Evolutionary conservation across 1,140 invertebrate genomes (phyloP), one percentile per base, ranked within the genome.

Genomic region (Drosophila mayri): DNA sequence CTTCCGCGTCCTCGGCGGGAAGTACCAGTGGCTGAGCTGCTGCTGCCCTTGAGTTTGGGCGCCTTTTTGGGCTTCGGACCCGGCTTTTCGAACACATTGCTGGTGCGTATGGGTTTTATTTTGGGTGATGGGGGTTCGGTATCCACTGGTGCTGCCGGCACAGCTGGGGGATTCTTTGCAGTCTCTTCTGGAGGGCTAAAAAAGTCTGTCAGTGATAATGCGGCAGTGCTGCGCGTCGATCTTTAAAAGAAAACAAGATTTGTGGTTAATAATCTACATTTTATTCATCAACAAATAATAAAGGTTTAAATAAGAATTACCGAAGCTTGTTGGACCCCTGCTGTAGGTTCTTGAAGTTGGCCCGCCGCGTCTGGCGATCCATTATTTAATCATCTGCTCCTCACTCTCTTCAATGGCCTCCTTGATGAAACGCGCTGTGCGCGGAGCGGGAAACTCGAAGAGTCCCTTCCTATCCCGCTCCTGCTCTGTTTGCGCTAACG

Each of bases 341-440:
- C 52, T 90, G 91, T 4, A 92, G 60, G 77, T 92, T 92, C 37
- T 79, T 81, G 12, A 92, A 81, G 61, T 92, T 92, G 2, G 87
- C 79, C 52, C 58, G 79, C 3, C 91, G 77, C 11, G 84, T 87
- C 44, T 80, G 55, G 18, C 83, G 80, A 58, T 92, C 83, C 91
- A 92, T 74, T 72, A 40, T 57, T 85, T 90, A 90, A 22, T 59
- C 59, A 46, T 85, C 70, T 10, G 65, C 66, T 11, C 54, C 35
- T 92, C 74, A 11, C 62, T 74, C 22, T 91, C 83, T 22, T 90
- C 67, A 8, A 92, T 63, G 0, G 80, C 75, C 9, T 92, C 77
- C 11, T 76, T 50, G 1, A 92, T 92, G 11, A 72, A 76, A 8
- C 72, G 25, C 0, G 43, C 52, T 8, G 70, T 67, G 1, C 90